A percentile compares a stretch with the other conserved stretches of the same genome.
Conservation (phyloP, 2,113 vertebrate genomes). For the Chionis minor region DNA sequence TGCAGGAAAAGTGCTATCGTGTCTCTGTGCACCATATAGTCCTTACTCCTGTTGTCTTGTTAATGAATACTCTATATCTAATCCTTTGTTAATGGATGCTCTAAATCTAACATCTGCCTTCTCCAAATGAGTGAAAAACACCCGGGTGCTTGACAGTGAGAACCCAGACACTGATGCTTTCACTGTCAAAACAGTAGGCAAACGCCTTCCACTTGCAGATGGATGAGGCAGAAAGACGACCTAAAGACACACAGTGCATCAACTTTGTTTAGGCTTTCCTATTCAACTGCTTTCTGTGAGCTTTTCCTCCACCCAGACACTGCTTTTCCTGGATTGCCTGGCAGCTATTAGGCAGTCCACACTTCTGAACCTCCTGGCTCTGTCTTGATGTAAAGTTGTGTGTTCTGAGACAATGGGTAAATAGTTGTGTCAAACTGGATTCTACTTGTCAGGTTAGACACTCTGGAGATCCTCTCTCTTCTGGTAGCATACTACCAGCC, state of each 20-base stretch:
- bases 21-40: neutral
- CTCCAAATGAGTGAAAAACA: neutral
- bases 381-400: neutral
- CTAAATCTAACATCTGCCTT: neutral
- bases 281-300: neutral
- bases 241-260: rapidly evolving
- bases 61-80: neutral
- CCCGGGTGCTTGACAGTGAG: neutral
- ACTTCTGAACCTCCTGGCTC: neutral
- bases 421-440: neutral
- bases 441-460: neutral
- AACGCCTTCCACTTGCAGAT: neutral
- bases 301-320: neutral
- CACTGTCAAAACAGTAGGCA: neutral
- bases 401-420: neutral
- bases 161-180: neutral
- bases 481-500: neutral
- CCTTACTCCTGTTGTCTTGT: neutral
- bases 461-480: neutral
- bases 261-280: neutral
- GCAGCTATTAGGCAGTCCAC: neutral
- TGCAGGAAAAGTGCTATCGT: neutral
- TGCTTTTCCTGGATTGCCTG: neutral
- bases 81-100: neutral
- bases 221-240: neutral